phyloP scores from a whole-genome alignment of 2,113 vertebrate species.

The Copsychus sechellarum region DNA sequence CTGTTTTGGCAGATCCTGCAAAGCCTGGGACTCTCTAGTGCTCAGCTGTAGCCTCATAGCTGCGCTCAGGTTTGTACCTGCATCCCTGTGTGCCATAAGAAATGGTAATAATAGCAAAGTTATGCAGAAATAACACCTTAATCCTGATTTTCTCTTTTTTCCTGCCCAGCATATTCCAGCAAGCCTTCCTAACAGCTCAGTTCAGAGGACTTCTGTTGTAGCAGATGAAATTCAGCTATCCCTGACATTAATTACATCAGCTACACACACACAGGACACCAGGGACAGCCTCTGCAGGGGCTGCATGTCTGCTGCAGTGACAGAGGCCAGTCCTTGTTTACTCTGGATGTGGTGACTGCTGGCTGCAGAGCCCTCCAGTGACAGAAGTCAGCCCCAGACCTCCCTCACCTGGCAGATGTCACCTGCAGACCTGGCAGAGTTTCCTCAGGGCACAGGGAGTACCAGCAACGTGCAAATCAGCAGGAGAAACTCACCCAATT shows the following conservation, averaged over 20 bases:
- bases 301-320: not conserved
- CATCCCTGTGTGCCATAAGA: not conserved
- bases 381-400: not conserved
- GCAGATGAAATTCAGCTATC: slow-evolving; percentile 7
- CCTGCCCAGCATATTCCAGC: not conserved
- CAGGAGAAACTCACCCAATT: not conserved
- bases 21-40: not conserved
- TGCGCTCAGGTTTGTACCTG: not conserved
- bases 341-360: not conserved
- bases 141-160: not conserved
- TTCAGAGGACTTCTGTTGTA: not conserved
- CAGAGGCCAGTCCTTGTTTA: not conserved
- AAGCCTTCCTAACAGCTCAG: not conserved
- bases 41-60: accelerated
- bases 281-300: slow-evolving; percentile 10
- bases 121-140: not conserved
- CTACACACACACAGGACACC: not conserved
- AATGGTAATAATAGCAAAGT: not conserved
- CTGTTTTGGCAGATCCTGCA: not conserved
- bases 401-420: not conserved
- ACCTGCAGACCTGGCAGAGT: not conserved
- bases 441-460: not conserved
- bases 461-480: not conserved
- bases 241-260: slow-evolving; percentile 1
- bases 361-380: not conserved